Base-by-base conservation (phyloP, 2,113 vertebrate genomes). In the Pagrus major region DNA sequence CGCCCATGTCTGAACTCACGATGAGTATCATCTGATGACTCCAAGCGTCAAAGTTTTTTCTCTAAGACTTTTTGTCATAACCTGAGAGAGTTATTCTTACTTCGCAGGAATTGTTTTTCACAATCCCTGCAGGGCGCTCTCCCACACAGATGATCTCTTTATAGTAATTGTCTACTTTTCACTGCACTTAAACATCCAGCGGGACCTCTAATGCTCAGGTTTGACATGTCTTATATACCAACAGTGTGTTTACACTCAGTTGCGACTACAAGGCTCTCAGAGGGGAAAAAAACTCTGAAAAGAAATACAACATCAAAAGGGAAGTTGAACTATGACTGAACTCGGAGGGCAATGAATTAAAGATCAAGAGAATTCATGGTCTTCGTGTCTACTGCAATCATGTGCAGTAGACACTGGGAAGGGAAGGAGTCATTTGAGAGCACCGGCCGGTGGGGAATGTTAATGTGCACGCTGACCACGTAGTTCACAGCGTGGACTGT, bases 251-350 rank as follows among this genome's bases (percentile, higher is more conserved):
- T 46, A 46, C 31, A 31, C 20, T 42, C 47, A 76, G 58, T 27
- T n/a, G 58, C 2, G 14, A 54, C 16, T 5, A 18, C 47, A 42
- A n/a, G 29, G 25, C 41, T 73, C 39, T 74, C 41, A 23, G 11
- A 64, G 74, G 12, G 54, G 46, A 6, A 58, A 56, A 27, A 25
- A 49, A 27, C n/a, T 47, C 2, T 7, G n/a, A 71, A 77, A 80
- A 60, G 25, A 74, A 52, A 51, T 6, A 6, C 5, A 21, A 55
- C 47, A 71, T 64, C 76, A 80, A 67, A 73, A 67, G 67, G 15
- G 27, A 73, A 21, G 42, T 55, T 91, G 89, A 90, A 92, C 89
- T 84, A 15, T n/a, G 66, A 54, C 76, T 93, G 92, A 94, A 92
- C 93, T 91, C 81, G 0, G 65, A 74, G 58, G 66, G 58, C 56